Percentiles rank a stretch among this genome's conserved stretches.
Conservation (phyloP, 1,140 invertebrate species). For the Rhopalosiphum padi region DNA sequence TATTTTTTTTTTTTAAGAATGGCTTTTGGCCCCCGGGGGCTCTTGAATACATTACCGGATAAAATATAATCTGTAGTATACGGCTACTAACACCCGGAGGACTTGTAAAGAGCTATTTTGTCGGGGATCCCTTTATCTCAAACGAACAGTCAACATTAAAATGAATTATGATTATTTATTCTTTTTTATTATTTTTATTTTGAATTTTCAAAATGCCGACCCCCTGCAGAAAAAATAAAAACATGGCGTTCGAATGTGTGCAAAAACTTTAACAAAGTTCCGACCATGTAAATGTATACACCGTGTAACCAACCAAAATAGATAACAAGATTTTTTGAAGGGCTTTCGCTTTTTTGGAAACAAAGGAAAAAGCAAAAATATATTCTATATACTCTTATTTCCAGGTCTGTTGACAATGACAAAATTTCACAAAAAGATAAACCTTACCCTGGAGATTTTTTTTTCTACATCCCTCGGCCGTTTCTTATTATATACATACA, state of each 20-base stretch:
- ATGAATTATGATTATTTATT: slow-evolving; percentile 55
- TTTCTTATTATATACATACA: slow-evolving; percentile 29
- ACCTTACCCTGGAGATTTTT: slow-evolving; percentile 39
- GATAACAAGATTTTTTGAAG: not conserved
- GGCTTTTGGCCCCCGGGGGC: slow-evolving; percentile 57
- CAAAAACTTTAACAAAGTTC: slow-evolving; percentile 12
- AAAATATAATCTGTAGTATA: slow-evolving; percentile 55
- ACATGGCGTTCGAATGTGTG: slow-evolving; percentile 40
- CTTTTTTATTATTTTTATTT: slow-evolving; percentile 43
- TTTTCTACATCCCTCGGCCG: not conserved
- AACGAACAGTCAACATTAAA: slow-evolving; percentile 55
- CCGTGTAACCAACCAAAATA: not conserved
- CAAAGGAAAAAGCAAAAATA: not conserved
- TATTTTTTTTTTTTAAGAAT: slow-evolving; percentile 56
- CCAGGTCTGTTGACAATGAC: slow-evolving; percentile 50
- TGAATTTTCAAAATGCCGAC: slow-evolving; percentile 52
- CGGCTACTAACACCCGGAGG: slow-evolving; percentile 53
- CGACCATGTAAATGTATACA: not conserved
- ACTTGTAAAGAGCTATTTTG: slow-evolving; percentile 57
- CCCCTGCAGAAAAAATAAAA: slow-evolving; percentile 48
- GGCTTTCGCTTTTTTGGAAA: not conserved
- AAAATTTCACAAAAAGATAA: slow-evolving; percentile 35
- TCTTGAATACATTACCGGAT: slow-evolving; percentile 56
- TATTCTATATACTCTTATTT: slow-evolving; percentile 5
- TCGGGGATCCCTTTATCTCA: slow-evolving; percentile 57